A percentile compares a stretch with the other conserved stretches of the same genome.
These are phyloP conservation scores for Ormia ochracea DNA, from an alignment of 2,888 invertebrate species.

Conservation along the genomic window DNA sequence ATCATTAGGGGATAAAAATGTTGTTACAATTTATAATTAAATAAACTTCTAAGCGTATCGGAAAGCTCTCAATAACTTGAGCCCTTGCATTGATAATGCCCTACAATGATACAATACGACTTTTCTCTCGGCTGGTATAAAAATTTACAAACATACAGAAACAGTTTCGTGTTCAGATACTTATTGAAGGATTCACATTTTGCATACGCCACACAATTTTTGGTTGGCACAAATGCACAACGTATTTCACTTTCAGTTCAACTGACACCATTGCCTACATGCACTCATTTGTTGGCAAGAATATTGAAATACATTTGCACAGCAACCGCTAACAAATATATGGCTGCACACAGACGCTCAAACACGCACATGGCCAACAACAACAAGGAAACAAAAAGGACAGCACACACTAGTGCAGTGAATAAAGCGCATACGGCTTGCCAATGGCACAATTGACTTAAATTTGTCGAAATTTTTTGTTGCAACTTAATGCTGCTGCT, in stretches of 20 bases:
- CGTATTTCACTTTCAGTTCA: conserved; percentile 57
- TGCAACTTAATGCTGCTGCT: neutral
- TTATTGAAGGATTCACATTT: too few relatives aligned
- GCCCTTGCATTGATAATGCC: too few relatives aligned
- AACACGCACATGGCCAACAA: neutral
- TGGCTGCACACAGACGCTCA: neutral
- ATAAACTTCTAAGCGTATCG: too few relatives aligned
- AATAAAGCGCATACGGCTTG: conserved; percentile 36
- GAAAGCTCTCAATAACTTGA: too few relatives aligned
- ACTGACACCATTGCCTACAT: conserved; percentile 48
- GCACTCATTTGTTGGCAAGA: conserved; percentile 54
- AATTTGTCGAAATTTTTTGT: conserved; percentile 30
- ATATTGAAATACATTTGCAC: conserved; percentile 38
- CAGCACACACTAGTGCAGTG: neutral
- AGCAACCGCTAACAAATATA: neutral
- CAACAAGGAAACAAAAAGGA: conserved; percentile 12
- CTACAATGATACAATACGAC: too few relatives aligned
- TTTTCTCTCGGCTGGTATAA: too few relatives aligned
- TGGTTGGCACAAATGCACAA: conserved; percentile 14
- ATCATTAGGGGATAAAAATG: too few relatives aligned
- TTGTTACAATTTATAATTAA: too few relatives aligned
- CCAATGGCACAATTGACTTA: conserved; percentile 51
- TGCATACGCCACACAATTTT: neutral
- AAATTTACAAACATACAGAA: too few relatives aligned
- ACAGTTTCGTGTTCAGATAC: too few relatives aligned